Evolutionary conservation across 2,113 vertebrate genomes (phyloP).

Genomic region (Sus scrofa): DNA sequence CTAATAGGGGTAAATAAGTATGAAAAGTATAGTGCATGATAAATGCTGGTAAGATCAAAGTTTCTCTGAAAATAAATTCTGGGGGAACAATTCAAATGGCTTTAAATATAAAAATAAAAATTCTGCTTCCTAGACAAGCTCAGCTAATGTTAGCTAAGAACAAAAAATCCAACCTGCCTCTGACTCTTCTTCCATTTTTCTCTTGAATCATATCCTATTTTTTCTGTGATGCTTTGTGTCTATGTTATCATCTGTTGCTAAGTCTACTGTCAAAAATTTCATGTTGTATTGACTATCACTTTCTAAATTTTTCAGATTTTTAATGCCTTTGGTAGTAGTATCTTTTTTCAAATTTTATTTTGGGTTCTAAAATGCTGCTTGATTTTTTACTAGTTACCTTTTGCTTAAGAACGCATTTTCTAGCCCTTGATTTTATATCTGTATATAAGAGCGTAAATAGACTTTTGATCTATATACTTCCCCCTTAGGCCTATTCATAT

Average conservation of each 20-base stretch:
- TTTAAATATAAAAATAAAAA: constrained; percentile 8
- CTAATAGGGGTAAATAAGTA: neutral
- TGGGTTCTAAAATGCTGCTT: neutral
- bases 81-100: neutral
- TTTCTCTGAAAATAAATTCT: constrained; percentile 34
- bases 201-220: neutral
- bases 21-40: neutral
- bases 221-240: neutral
- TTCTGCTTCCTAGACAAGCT: neutral
- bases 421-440: neutral
- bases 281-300: neutral
- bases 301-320: constrained; percentile 5
- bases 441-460: neutral
- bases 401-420: neutral
- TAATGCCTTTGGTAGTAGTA: neutral
- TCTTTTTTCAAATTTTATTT: neutral
- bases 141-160: neutral
- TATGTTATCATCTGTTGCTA: neutral
- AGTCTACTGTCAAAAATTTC: neutral
- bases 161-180: neutral
- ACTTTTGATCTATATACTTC: neutral
- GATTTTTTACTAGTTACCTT: neutral
- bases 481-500: neutral
- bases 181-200: neutral
- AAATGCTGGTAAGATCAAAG: neutral